Conservation (phyloP, 2,113 vertebrate genomes). For the Psilopogon haemacephalus region DNA sequence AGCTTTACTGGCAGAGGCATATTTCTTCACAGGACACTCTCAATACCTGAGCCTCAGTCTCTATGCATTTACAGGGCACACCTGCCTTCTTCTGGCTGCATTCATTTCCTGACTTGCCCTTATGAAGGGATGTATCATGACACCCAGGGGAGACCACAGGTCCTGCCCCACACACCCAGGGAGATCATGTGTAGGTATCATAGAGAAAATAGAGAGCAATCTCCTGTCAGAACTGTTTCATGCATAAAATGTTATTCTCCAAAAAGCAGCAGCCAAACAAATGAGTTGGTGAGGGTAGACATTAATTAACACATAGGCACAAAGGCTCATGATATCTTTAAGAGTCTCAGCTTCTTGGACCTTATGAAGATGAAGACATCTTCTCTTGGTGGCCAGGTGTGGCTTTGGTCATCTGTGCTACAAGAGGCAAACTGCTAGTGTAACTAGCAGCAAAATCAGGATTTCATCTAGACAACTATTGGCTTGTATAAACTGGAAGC, state of each 20-base stretch:
- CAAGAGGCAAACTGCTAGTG: neutral
- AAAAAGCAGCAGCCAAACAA: neutral
- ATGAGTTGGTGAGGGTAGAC: neutral
- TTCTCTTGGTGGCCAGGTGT: neutral
- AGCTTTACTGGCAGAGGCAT: neutral
- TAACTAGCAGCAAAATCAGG: neutral
- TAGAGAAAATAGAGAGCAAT: neutral
- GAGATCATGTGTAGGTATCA: neutral
- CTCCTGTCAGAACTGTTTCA: neutral
- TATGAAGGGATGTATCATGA: neutral
- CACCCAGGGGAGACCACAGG: neutral
- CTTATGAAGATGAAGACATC: neutral
- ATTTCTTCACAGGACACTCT: rapidly evolving
- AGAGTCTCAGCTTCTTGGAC: neutral
- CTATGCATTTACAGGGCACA: neutral
- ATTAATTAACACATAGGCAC: neutral
- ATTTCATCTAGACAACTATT: neutral
- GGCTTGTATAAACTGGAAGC: neutral
- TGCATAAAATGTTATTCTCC: neutral
- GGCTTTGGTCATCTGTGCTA: neutral
- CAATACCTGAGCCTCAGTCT: neutral
- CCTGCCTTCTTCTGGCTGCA: neutral
- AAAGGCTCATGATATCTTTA: neutral
- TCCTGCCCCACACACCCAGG: neutral
- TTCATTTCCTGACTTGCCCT: neutral